A percentile compares a stretch with the other conserved stretches of the same genome.
phyloP scores from a whole-genome alignment of 2,888 invertebrate species.

The Cantharis flavilabris region DNA sequence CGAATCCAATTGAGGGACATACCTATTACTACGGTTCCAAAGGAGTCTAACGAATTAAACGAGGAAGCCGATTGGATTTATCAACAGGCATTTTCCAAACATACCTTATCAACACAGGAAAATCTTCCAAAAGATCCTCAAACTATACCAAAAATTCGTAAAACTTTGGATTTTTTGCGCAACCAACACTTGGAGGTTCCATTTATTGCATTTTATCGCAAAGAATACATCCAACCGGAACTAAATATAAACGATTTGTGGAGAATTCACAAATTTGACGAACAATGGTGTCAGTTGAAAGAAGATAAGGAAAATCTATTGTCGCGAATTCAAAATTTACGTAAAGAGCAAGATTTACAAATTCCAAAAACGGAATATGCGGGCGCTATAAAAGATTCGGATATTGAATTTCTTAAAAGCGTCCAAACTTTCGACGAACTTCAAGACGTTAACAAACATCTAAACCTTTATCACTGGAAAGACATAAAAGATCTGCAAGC shows the following conservation, averaged over 20 bases:
- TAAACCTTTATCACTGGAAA: conserved; percentile 87
- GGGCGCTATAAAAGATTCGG: conserved; percentile 81
- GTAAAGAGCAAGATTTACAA: conserved; percentile 74
- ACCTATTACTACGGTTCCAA: conserved; percentile 80
- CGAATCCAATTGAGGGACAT: conserved; percentile 89
- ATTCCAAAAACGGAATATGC: conserved; percentile 73
- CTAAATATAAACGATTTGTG: conserved; percentile 94
- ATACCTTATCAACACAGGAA: conserved; percentile 76
- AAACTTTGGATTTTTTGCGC: conserved; percentile 93
- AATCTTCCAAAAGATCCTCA: conserved; percentile 61
- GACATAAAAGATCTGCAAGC: conserved; percentile 82
- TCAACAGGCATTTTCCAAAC: conserved; percentile 86
- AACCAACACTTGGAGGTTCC: conserved; percentile 96
- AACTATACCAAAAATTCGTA: conserved; percentile 86
- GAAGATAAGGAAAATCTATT: conserved; percentile 82
- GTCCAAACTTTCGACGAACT: conserved; percentile 89
- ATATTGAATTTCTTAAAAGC: conserved; percentile 75
- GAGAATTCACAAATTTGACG: conserved; percentile 81
- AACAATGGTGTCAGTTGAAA: conserved; percentile 84
- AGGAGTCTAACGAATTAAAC: conserved; percentile 87
- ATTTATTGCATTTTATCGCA: conserved; percentile 97
- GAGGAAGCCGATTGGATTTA: conserved; percentile 98
- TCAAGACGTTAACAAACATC: conserved; percentile 91
- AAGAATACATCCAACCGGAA: conserved; percentile 96
- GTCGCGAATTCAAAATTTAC: conserved; percentile 88